Percentiles rank a stretch among this genome's conserved stretches.
Conservation (phyloP, 2,797 vertebrate genomes). For the Bradypodion pumilum region DNA sequence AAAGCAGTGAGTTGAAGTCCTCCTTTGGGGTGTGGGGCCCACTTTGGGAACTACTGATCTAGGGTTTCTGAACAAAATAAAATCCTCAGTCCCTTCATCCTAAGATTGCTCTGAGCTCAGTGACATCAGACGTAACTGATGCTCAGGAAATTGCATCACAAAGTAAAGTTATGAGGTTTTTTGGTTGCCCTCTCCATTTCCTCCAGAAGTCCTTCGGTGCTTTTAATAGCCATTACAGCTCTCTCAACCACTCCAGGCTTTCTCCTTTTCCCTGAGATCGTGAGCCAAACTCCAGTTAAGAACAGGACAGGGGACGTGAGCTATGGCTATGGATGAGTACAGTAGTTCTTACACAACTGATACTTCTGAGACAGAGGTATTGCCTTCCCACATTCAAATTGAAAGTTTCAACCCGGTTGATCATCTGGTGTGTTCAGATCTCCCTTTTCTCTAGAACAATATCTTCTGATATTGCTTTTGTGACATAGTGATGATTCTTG, state of each 20-base stretch:
- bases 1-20: no score
- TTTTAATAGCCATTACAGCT: neutral
- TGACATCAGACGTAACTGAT: conserved; percentile 11
- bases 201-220: neutral
- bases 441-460: neutral
- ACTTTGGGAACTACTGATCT: no score
- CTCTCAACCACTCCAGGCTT: neutral
- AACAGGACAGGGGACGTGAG: neutral
- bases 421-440: neutral
- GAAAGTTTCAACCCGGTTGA: neutral
- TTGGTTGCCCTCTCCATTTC: neutral
- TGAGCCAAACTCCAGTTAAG: neutral
- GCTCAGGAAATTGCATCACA: conserved; percentile 25
- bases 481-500: neutral
- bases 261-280: neutral
- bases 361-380: conserved; percentile 30
- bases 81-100: neutral
- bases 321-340: neutral
- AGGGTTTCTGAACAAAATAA: no score
- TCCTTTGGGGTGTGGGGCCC: no score
- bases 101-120: neutral
- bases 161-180: neutral
- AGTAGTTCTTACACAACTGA: neutral
- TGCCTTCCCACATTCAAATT: neutral
- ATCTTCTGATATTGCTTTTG: neutral